Base-by-base conservation (phyloP, 2,113 vertebrate genomes). In the Ammospiza nelsoni region DNA sequence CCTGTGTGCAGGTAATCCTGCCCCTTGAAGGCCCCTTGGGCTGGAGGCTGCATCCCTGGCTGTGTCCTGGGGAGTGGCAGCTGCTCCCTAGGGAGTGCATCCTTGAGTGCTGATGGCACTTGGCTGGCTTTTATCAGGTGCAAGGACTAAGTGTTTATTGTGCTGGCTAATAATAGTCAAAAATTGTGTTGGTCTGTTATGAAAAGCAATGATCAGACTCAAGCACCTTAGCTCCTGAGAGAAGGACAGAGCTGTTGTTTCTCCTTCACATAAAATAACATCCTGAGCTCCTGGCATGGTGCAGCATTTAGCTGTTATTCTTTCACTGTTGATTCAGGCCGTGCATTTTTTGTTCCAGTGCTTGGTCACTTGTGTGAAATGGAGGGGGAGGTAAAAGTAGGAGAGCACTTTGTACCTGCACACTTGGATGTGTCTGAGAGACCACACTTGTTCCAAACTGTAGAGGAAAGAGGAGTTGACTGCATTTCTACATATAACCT, bases 31-130 rank as follows among this genome's bases (percentile, higher is more conserved):
- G 41, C 29, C 35, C 21, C 14, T 80, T 61, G 0, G 0, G 33
- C 3, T 10, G 25, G 27, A 28, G 29, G 15, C 43, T 75, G n/a
- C 15, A 10, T 18, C 39, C 31, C 29, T 31, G 46, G 44, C 12
- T 77, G 51, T 5, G 10, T 6, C 43, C 35, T 13, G 29, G 39
- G 39, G 12, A 67, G 22, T 9, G n/a, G 23, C 1, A 28, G 48
- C 63, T 67, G 43, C 41, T 68, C 0, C 0, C 20, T n/a, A 31
- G 25, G 4, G 4, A 33, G 15, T 15, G 24, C 0, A 0, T 48
- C 51, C 48, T 78, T 24, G 12, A 57, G 33, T 35, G 21, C 19
- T 22, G 57, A 27, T 31, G 15, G 33, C 25, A 14, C 9, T 57
- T 43, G 33, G 19, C 21, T 35, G 22, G 11, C 25, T 61, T 77